Conservation (phyloP, 2,113 vertebrate species). For the Drymodes brunneopygia region DNA sequence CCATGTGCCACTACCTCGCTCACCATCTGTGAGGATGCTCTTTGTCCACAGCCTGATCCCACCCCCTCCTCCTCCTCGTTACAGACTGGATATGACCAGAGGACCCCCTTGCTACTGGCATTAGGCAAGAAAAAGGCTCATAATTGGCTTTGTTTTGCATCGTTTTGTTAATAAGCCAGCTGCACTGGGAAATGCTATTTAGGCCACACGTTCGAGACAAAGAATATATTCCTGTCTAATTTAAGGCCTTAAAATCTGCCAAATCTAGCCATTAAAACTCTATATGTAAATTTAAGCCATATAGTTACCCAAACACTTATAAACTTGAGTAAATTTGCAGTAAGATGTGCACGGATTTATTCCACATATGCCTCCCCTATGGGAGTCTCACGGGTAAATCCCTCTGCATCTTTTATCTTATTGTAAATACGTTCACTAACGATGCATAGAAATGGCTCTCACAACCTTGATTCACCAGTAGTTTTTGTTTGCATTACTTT, state of each 20-base stretch:
- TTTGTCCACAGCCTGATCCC: neutral
- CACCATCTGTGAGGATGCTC: neutral
- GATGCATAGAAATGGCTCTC: slow-evolving; percentile 19
- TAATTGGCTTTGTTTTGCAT: neutral
- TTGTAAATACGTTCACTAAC: neutral
- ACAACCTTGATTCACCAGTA: neutral
- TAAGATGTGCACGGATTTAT: slow-evolving; percentile 32
- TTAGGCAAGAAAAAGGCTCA: neutral
- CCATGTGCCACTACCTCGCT: neutral
- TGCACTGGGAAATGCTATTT: neutral
- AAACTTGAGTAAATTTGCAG: slow-evolving; percentile 28
- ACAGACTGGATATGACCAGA: neutral
- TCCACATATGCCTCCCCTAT: neutral
- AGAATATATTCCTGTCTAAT: neutral
- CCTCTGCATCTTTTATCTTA: neutral
- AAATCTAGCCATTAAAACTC: neutral
- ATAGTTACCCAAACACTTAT: slow-evolving; percentile 3
- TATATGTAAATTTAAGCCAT: neutral
- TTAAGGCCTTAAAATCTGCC: neutral
- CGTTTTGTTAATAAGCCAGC: neutral
- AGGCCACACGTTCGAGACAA: neutral
- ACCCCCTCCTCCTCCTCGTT: neutral
- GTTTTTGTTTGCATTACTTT: slow-evolving; percentile 27
- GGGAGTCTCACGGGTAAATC: slow-evolving; percentile 13
- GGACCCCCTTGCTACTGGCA: neutral